Evolutionary conservation across 2,113 vertebrate genomes (phyloP), one percentile per base, ranked within the genome.

Genomic region (Gymnocephalus cernua): DNA sequence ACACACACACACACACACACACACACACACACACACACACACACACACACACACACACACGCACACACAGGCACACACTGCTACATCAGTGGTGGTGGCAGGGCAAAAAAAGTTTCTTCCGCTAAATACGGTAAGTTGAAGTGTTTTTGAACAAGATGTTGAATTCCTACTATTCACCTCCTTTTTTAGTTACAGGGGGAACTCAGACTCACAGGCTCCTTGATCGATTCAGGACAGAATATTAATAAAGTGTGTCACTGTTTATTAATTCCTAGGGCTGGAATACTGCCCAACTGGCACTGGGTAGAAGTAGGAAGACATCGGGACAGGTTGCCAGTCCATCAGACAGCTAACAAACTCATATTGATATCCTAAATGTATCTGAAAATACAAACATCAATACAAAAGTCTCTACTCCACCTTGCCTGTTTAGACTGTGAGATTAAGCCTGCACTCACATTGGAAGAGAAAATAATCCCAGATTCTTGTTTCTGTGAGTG

Each of bases 271-370:
- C 70, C 41, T 23, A 29, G 3, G 73, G 41, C 6, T 77, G 44
- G 21, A 45, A 19, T 38, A 18, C 35, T 47, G 25, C 35, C 25
- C 35, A 62, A 2, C 41, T 57, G 13, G 9, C 29, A 41, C 15
- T 8, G 13, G 14, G 12, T 4, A 29, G 56, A 23, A 75, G 32
- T 25, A 71, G 50, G 48, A 56, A 53, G 53, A 71, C 71, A 79
- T 56, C 44, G 47, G 53, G 53, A 61, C 27, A 18, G 66, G 50
- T 2, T 56, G 14, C 2, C n/a, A 53, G 58, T 25, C n/a, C 45
- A 38, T 32, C 47, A 63, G 15, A 53, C 29, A 41, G 23, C 32
- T 38, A 56, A 64, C 38, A 71, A 50, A 18, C 41, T 51, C 25
- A 21, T 19, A 66, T 57, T 65, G 13, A 32, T 47, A 23, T 19